A percentile compares a stretch with the other conserved stretches of the same genome.
phyloP scores from a whole-genome alignment of 2,113 vertebrate species.

The human (Homo sapiens) region DNA sequence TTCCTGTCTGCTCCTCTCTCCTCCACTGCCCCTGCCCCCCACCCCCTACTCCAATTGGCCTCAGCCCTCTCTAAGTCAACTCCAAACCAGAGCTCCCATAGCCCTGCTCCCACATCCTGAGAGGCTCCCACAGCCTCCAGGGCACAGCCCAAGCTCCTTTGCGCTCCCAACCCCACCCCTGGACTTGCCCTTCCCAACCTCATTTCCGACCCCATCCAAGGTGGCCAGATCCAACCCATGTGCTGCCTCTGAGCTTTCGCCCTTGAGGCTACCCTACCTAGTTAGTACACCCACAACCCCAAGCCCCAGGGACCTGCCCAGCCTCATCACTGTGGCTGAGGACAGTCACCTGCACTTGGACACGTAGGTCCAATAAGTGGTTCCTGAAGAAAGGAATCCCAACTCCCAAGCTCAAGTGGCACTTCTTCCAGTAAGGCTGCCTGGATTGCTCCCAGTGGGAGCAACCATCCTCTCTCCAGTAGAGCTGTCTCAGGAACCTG shows the following conservation, averaged over 20 bases:
- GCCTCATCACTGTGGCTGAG: not conserved
- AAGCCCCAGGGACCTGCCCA: not conserved
- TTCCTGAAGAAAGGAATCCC: not conserved
- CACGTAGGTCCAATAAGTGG: not conserved
- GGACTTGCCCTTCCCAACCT: not conserved
- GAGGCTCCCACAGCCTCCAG: not conserved
- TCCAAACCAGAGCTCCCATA: not conserved
- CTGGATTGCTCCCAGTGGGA: not conserved
- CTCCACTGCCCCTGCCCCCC: no score
- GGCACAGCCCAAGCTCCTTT: not conserved
- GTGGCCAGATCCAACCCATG: not conserved
- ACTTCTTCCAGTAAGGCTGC: not conserved
- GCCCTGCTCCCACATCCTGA: no score
- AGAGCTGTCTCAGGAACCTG: accelerated
- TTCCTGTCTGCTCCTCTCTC: not conserved
- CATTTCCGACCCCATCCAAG: not conserved
- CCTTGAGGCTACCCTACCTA: not conserved
- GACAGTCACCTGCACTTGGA: not conserved
- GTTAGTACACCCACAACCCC: not conserved
- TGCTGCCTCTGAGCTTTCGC: not conserved
- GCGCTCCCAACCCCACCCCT: not conserved
- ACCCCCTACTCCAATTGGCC: not conserved
- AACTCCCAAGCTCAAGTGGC: not conserved
- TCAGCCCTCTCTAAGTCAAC: not conserved
- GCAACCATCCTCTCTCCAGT: not conserved